A percentile compares a stretch with the other conserved stretches of the same genome.
Conservation (phyloP, 2,888 invertebrate genomes). For the Stegophylla sp. region DNA sequence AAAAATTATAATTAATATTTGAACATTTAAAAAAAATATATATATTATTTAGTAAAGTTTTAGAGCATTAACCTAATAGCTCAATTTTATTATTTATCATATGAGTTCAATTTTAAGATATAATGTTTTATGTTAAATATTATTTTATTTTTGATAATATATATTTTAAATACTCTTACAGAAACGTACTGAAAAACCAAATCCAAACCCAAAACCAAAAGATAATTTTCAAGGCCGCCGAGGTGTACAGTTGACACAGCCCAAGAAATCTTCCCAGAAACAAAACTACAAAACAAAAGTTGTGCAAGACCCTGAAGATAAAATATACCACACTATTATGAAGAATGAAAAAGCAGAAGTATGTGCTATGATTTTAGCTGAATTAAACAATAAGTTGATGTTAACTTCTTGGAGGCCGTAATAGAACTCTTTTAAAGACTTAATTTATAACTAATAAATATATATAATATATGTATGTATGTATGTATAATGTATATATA, state of each 20-base stretch:
- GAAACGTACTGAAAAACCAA: conserved; percentile 59
- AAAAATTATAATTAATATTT: no score
- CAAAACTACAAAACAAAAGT: conserved; percentile 54
- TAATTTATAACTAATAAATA: no score
- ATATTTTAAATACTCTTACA: conserved; percentile 31
- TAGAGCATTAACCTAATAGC: no score
- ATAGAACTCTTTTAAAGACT: conserved; percentile 23
- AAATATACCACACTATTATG: conserved; percentile 61
- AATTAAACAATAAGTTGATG: conserved; percentile 80
- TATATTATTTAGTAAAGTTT: no score
- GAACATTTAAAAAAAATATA: no score
- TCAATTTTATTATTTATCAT: no score
- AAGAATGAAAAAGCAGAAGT: conserved; percentile 75
- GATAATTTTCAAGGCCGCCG: conserved; percentile 41
- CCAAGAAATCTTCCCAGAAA: conserved; percentile 53
- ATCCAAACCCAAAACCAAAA: conserved; percentile 42
- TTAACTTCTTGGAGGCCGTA: conserved; percentile 76
- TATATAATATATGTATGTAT: no score
- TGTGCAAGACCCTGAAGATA: conserved; percentile 62
- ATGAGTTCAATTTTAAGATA: no score
- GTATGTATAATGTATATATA: no score
- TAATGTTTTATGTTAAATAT: no score
- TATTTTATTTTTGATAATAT: no score
- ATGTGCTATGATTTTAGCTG: conserved; percentile 77
- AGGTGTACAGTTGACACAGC: conserved; percentile 55